Percentiles rank a stretch among this genome's conserved stretches.
phyloP scores from a whole-genome alignment of 2,888 invertebrate species.

The Pheosia tremula region DNA sequence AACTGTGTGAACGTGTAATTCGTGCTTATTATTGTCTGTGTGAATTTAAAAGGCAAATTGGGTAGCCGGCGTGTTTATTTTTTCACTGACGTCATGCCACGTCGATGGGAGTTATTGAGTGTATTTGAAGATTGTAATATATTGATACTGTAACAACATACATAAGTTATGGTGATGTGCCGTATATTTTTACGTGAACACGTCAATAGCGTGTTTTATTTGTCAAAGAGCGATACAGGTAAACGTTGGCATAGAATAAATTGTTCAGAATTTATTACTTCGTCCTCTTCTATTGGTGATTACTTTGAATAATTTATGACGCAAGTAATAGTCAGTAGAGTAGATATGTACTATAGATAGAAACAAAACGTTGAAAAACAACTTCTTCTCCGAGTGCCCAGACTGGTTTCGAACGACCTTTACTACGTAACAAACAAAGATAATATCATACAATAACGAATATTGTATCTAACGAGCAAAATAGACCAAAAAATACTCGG shows the following conservation, averaged over 20 bases:
- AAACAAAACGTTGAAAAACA: neutral
- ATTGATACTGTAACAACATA: slow-evolving; percentile 25
- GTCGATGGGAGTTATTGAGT: slow-evolving; percentile 19
- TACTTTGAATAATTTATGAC: neutral
- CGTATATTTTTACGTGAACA: slow-evolving; percentile 15
- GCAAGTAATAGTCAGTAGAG: neutral
- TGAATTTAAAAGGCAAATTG: slow-evolving; percentile 39
- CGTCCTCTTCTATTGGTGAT: neutral
- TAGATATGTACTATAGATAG: neutral
- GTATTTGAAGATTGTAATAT: slow-evolving; percentile 28
- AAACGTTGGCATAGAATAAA: neutral
- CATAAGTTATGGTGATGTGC: slow-evolving; percentile 36
- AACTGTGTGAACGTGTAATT: slow-evolving; percentile 51
- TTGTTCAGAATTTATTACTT: neutral
- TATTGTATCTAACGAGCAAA: neutral
- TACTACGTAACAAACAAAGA: neutral
- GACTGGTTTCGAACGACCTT: slow-evolving; percentile 4
- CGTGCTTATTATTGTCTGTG: slow-evolving; percentile 44
- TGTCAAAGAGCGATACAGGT: neutral
- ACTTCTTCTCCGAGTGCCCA: neutral
- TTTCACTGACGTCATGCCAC: slow-evolving; percentile 30
- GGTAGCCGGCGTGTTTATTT: slow-evolving; percentile 30
- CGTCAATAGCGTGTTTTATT: slow-evolving; percentile 3
- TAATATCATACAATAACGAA: neutral
- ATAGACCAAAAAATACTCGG: neutral